Evolutionary conservation across 2,113 vertebrate genomes (phyloP).

Genomic region (Ciconia boyciana): DNA sequence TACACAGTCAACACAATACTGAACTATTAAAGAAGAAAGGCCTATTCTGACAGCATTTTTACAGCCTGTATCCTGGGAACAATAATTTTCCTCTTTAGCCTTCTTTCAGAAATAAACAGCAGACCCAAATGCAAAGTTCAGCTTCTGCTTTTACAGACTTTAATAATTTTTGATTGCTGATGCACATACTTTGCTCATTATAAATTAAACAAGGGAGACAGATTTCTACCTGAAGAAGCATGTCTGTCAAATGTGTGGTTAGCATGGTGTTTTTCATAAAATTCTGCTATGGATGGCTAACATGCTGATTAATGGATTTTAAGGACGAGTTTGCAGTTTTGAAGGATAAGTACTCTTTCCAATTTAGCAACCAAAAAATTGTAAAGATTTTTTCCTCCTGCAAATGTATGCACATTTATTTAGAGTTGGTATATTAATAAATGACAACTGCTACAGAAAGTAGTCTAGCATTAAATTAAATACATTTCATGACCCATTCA

Average conservation of each 20-base stretch:
- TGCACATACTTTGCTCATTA: slow-evolving; percentile 32
- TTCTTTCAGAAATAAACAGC: background rate
- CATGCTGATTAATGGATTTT: slow-evolving; percentile 66
- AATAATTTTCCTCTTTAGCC: background rate
- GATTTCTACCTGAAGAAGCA: slow-evolving; percentile 64
- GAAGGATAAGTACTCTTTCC: slow-evolving; percentile 38
- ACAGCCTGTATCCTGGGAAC: background rate
- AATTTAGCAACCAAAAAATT: slow-evolving; percentile 34
- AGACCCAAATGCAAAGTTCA: background rate
- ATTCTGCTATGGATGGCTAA: slow-evolving; percentile 55
- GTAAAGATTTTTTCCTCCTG: background rate
- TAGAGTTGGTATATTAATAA: slow-evolving; percentile 45
- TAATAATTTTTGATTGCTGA: slow-evolving; percentile 59
- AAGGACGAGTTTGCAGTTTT: slow-evolving; percentile 37
- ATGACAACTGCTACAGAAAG: slow-evolving; percentile 42
- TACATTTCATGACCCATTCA: slow-evolving; percentile 19
- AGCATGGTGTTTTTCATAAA: slow-evolving; percentile 41
- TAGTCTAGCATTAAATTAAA: slow-evolving; percentile 54
- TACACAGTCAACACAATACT: background rate
- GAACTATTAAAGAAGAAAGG: background rate
- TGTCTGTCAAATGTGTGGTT: slow-evolving; percentile 61
- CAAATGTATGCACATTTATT: slow-evolving; percentile 44
- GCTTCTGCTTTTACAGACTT: background rate
- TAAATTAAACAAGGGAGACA: slow-evolving; percentile 65
- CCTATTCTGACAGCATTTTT: background rate